Conservation (phyloP, 2,888 invertebrate species). For the Polyommatus icarus region DNA sequence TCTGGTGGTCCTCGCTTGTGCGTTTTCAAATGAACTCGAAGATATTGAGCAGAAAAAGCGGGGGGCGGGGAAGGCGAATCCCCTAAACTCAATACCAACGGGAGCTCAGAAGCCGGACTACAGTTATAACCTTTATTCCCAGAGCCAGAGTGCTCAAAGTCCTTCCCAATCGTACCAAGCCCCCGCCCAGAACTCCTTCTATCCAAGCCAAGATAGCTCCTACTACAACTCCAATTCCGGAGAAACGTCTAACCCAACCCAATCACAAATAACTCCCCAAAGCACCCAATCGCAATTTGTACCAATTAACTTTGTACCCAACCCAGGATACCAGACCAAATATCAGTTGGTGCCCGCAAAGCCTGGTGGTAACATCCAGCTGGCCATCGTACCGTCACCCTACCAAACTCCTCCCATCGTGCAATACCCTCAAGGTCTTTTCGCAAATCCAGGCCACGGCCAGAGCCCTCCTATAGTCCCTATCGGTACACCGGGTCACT, state of each 20-base stretch:
- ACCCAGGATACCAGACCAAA: constrained; percentile 69
- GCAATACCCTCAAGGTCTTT: constrained; percentile 57
- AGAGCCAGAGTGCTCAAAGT: constrained; percentile 54
- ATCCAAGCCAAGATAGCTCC: constrained; percentile 64
- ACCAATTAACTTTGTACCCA: constrained; percentile 66
- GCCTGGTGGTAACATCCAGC: constrained; percentile 60
- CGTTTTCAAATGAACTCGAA: constrained; percentile 61
- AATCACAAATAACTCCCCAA: constrained; percentile 37
- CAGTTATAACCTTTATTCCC: constrained; percentile 66
- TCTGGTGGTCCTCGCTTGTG: constrained; percentile 60
- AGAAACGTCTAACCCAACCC: constrained; percentile 46
- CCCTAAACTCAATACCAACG: constrained; percentile 65
- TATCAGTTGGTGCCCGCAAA: constrained; percentile 69
- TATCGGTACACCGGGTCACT: constrained; percentile 54
- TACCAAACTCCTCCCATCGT: constrained; percentile 53
- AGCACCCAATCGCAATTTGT: constrained; percentile 60
- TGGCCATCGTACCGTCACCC: constrained; percentile 63
- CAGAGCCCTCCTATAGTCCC: constrained; percentile 46
- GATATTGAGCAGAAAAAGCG: constrained; percentile 72
- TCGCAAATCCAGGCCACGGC: constrained; percentile 51
- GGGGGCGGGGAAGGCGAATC: constrained; percentile 63
- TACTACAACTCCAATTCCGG: constrained; percentile 54
- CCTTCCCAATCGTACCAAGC: constrained; percentile 56
- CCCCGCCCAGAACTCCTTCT: constrained; percentile 65
- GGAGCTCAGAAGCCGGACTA: constrained; percentile 74